These are phyloP conservation scores for Cyanoliseus patagonus DNA, from an alignment of 2,113 vertebrate species.

Conservation along the genomic window DNA sequence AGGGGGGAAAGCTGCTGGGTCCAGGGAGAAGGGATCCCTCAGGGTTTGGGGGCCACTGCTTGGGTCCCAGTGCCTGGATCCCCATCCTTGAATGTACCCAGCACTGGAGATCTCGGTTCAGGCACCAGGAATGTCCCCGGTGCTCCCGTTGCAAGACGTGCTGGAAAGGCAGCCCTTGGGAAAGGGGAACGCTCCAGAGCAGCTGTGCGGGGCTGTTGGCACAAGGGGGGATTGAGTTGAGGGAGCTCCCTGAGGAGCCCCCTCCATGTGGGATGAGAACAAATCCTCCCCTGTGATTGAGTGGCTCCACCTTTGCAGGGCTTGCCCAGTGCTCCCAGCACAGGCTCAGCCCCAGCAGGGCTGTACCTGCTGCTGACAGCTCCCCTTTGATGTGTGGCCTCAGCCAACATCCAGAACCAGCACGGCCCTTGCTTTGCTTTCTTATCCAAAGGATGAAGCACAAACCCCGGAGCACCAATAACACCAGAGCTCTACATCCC, in stretches of 20 bases:
- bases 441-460: conserved; percentile 51
- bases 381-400: background rate
- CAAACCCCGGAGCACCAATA: background rate
- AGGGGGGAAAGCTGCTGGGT: no score
- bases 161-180: background rate
- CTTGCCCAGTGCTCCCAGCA: background rate
- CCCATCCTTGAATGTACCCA: no score
- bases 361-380: background rate
- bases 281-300: background rate
- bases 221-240: no score
- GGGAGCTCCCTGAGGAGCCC: background rate
- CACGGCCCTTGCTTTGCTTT: conserved; percentile 1
- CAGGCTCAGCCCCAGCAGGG: background rate
- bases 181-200: background rate
- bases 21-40: no score
- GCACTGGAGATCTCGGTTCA: background rate
- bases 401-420: background rate
- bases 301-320: background rate
- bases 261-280: background rate
- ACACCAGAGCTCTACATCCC: background rate
- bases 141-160: accelerated
- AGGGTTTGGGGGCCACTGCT: background rate
- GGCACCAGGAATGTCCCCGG: background rate
- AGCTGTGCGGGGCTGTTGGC: accelerated
- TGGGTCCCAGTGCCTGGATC: background rate